Evolutionary conservation across 2,888 invertebrate species (phyloP), one percentile per base, ranked within the genome.

Genomic region (Macrophya annulata): DNA sequence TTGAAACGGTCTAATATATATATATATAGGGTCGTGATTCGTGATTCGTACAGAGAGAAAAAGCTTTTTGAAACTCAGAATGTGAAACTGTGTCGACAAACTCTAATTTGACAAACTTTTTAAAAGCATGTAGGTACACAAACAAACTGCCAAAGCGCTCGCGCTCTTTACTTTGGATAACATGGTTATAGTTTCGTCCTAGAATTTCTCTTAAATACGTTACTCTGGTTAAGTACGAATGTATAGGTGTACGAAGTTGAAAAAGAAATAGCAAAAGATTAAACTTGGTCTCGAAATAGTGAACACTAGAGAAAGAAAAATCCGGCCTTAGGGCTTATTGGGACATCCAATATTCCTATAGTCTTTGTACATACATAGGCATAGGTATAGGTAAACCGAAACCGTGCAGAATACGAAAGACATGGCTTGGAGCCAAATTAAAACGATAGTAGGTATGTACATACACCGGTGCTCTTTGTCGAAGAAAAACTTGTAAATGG

Each of bases 371-470:
- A 31, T n/a, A n/a, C n/a, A n/a, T n/a, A n/a, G n/a, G n/a, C n/a
- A n/a, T 31, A 40, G 37, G 76, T 74, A 21, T 51, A 48, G 45
- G 43, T 51, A 40, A 31, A 59, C 31, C 62, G 62, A 62, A 81
- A 76, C 76, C 10, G 76, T 48, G 48, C 25, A 8, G 76, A 76
- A 25, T 25, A 62, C 25, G 25, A 45, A 21, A 74, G n/a, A 59
- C 17, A 59, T 81, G 81, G 81, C 81, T 81, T 12, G 9, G 81
- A 62, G 81, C 81, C 81, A 81, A 81, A 81, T 81, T 81, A 62
- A 81, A 81, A 81, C 62, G 62, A 25, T 37, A 15, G 68, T 68
- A 55, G 5, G n/a, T n/a, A n/a, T n/a, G n/a, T n/a, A n/a, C n/a
- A 55, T 17, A n/a, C 17, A 37, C 15, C 68, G 68, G 72, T 25